Evolutionary conservation across 2,888 invertebrate species (phyloP).

Genomic region (Meteorus cinctellus): DNA sequence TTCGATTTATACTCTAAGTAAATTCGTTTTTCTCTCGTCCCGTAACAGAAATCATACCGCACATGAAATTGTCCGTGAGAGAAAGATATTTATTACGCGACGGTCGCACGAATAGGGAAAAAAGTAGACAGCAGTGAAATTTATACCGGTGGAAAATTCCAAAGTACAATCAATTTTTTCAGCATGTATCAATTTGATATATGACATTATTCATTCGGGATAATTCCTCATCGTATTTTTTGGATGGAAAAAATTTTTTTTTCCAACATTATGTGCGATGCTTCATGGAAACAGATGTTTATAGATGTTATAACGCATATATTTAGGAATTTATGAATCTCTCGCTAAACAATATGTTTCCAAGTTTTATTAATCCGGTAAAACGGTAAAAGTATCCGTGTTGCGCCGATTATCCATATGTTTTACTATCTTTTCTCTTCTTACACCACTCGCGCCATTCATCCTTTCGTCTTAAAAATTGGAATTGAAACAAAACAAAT

Average conservation of each 20-base stretch:
- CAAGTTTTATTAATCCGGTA: neutral
- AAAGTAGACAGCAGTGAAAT: neutral
- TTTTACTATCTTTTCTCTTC: neutral
- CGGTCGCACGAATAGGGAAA: neutral
- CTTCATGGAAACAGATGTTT: conserved; percentile 68
- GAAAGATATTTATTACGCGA: conserved; percentile 20
- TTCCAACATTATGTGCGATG: conserved; percentile 52
- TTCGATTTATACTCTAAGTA: conserved; percentile 24
- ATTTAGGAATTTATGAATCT: conserved; percentile 27
- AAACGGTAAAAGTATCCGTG: conserved; percentile 23
- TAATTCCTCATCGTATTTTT: neutral
- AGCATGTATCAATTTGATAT: neutral
- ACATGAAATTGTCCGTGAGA: neutral
- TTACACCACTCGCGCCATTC: conserved; percentile 13
- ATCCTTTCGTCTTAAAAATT: conserved; percentile 21
- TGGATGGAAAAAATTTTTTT: neutral
- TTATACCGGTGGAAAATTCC: conserved; percentile 22
- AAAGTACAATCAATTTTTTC: conserved; percentile 24
- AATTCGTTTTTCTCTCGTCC: conserved; percentile 14
- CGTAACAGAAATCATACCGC: neutral
- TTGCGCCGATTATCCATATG: conserved; percentile 28
- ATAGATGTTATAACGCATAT: conserved; percentile 59
- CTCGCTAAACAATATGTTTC: conserved; percentile 8
- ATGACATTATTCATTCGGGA: neutral
- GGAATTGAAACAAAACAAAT: conserved; percentile 12